A percentile compares a stretch with the other conserved stretches of the same genome.
These are phyloP conservation scores for Myotis daubentonii DNA, from an alignment of 2,797 vertebrate species.

Conservation along the genomic window DNA sequence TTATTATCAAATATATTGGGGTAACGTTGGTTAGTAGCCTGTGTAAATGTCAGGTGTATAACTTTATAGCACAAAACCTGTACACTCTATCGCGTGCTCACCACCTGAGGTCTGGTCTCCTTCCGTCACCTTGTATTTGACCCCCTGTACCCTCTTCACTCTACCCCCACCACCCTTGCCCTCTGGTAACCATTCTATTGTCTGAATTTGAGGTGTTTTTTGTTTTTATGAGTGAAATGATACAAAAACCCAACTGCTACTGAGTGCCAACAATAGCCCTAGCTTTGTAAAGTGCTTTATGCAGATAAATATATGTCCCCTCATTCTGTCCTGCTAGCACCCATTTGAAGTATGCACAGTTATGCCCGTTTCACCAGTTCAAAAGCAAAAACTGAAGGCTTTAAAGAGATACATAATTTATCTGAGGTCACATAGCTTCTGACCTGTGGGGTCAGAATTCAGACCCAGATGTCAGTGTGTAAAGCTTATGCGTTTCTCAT, in stretches of 20 bases:
- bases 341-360: background rate
- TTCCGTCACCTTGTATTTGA: background rate
- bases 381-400: background rate
- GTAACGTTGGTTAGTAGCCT: background rate
- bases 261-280: background rate
- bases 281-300: background rate
- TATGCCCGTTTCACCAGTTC: background rate
- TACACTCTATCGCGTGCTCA: background rate
- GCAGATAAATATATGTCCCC: background rate
- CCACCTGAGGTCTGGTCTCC: background rate
- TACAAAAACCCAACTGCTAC: background rate
- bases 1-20: background rate
- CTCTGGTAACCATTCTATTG: background rate
- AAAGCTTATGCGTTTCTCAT: background rate
- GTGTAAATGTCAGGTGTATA: background rate
- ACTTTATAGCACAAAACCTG: background rate
- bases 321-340: background rate
- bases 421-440: background rate
- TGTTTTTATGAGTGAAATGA: background rate
- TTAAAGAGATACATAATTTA: background rate
- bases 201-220: background rate
- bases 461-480: background rate
- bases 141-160: background rate
- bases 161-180: too few species aligned
- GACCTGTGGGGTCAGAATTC: background rate